Evolutionary conservation across 64 coral and sea anemone species (phyloP), one percentile per base, ranked within the genome.

Genomic region (Anthopleura sola): DNA sequence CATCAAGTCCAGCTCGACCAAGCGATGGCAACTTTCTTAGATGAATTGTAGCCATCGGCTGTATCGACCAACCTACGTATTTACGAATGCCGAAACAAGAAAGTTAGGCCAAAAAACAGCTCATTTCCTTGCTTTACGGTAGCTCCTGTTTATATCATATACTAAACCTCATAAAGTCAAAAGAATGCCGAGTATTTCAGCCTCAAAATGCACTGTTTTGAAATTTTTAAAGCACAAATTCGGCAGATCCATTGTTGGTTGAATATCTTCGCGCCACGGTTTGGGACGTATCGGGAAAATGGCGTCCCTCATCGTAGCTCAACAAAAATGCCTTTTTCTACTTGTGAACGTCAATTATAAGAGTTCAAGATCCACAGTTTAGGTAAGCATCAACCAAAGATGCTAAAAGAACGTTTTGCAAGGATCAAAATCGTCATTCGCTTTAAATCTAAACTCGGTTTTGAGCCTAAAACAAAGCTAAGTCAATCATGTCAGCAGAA

Each of bases 211-310:
- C 18, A 54, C 23, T 75, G 21, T 38, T 74, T 38, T 44, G 34
- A 39, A 81, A 53, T 91, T 54, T 49, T 47, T 48, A 32, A 36
- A 24, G 40, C 36, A 53, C 75, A 69, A 55, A 60, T 91, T 81
- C 62, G 23, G 6, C 15, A 66, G 38, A 78, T 14, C 75, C 71
- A 84, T 91, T 91, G 78, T 56, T 39, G 48, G 84, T 68, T 53
- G n/a, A 91, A 85, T 81, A 81, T 55, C 68, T 86, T 80, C 89
- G 89, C 89, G 89, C 89, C 89, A 86, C 84, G 78, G 85, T 91
- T 91, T 91, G 89, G 89, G 85, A 84, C 78, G 74, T 76, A 86
- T 91, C 71, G 44, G 50, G 74, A 91, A 91, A 91, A 91, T 91
- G 89, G 89, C 89, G 89, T 91, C 89, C 75, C 37, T 82, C 26